Percentiles rank a stretch among this genome's conserved stretches.
phyloP scores from a whole-genome alignment of 2,888 invertebrate species.

The Microchrysa polita region DNA sequence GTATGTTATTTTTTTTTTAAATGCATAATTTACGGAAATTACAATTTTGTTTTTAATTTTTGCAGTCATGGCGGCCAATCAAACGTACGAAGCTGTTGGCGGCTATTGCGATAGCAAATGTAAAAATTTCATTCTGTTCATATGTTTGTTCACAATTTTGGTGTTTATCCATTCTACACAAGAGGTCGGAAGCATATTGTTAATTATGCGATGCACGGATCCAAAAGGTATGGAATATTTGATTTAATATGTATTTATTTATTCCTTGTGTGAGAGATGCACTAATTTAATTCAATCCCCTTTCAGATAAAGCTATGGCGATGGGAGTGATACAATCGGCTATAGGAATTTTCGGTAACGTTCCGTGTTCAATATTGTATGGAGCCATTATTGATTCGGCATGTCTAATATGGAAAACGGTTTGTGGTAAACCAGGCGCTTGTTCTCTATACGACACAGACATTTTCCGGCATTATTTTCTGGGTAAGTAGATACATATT shows the following conservation, averaged over 20 bases:
- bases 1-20: slow-evolving; percentile 53
- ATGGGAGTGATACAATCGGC: slow-evolving; percentile 93
- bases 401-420: slow-evolving; percentile 85
- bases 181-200: slow-evolving; percentile 89
- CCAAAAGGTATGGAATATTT: slow-evolving; percentile 69
- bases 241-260: too few species aligned
- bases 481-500: slow-evolving; percentile 81
- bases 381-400: slow-evolving; percentile 93
- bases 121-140: slow-evolving; percentile 81
- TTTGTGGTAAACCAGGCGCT: slow-evolving; percentile 83
- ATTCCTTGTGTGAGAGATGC: too few species aligned
- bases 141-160: slow-evolving; percentile 83
- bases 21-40: background rate
- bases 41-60: background rate
- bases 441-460: slow-evolving; percentile 90
- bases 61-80: slow-evolving; percentile 60
- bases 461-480: slow-evolving; percentile 83
- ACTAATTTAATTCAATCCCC: too few species aligned
- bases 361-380: slow-evolving; percentile 94
- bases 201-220: slow-evolving; percentile 90
- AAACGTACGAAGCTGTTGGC: slow-evolving; percentile 68
- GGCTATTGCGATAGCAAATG: slow-evolving; percentile 86
- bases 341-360: slow-evolving; percentile 92
- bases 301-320: slow-evolving; percentile 89
- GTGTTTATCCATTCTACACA: slow-evolving; percentile 93